Evolutionary conservation across 1,140 invertebrate species (phyloP).

Genomic region (Neodiprion pinetum): DNA sequence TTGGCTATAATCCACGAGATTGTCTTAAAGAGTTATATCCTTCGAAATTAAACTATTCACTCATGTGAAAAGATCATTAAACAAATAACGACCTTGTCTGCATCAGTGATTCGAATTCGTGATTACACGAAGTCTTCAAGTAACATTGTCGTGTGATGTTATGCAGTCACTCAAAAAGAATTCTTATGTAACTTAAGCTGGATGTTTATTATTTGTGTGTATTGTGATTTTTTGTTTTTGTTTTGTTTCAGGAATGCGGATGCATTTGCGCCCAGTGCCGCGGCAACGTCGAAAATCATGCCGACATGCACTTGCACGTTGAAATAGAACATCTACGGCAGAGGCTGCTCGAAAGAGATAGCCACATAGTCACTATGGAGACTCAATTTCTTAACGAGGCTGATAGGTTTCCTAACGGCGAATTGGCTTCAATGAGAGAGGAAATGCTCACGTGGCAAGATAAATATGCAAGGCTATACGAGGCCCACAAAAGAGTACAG

Average conservation of each 20-base stretch:
- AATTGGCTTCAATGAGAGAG: conserved; percentile 81
- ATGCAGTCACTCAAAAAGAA: no score
- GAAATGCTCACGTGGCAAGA: conserved; percentile 88
- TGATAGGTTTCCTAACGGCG: conserved; percentile 75
- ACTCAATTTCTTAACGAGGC: conserved; percentile 83
- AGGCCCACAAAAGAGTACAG: conserved; percentile 93
- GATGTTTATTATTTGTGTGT: not conserved
- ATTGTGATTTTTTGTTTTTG: conserved; percentile 27
- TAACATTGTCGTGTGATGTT: no score
- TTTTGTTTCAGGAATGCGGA: conserved; percentile 64
- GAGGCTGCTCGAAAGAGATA: conserved; percentile 79
- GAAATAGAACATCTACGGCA: conserved; percentile 89
- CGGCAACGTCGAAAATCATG: conserved; percentile 42
- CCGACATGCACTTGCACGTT: conserved; percentile 77
- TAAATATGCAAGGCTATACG: conserved; percentile 87
- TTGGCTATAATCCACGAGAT: no score
- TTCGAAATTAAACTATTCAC: no score
- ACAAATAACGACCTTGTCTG: no score
- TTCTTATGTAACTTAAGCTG: no score
- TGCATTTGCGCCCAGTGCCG: conserved; percentile 64
- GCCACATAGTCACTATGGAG: conserved; percentile 85
- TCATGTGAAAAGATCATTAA: no score
- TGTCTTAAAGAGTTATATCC: no score
- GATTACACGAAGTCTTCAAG: no score
- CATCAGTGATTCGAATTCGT: no score